A percentile compares a stretch with the other conserved stretches of the same genome.
Conservation (phyloP, 2,888 invertebrate species). For the Venusia cambrica region DNA sequence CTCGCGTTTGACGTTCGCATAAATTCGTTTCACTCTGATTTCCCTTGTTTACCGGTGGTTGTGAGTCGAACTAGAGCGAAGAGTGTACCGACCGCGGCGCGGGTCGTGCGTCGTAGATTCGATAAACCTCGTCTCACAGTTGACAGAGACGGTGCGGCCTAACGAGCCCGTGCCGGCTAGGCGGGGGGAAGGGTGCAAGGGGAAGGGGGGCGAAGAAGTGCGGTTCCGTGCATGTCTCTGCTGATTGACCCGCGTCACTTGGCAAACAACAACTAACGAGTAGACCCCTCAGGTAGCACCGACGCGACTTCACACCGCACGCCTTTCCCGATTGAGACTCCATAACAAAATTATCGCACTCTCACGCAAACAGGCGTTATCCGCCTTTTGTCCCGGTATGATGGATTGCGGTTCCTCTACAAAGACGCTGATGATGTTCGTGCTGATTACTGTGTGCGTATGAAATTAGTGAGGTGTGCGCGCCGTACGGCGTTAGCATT, state of each 20-base stretch:
- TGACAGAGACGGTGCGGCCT: slow-evolving; percentile 78
- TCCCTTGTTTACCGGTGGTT: slow-evolving; percentile 76
- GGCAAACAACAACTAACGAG: slow-evolving; percentile 82
- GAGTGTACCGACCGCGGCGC: slow-evolving; percentile 74
- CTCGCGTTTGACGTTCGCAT: slow-evolving; percentile 57
- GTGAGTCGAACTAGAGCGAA: slow-evolving; percentile 69
- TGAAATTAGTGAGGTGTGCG: slow-evolving; percentile 58
- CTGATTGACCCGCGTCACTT: slow-evolving; percentile 82
- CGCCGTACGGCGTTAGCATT: slow-evolving; percentile 50
- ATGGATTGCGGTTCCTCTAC: slow-evolving; percentile 73
- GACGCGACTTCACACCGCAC: slow-evolving; percentile 64
- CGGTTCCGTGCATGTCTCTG: slow-evolving; percentile 81
- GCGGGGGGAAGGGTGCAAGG: slow-evolving; percentile 44
- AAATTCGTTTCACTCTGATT: slow-evolving; percentile 76
- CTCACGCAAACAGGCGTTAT: slow-evolving; percentile 72
- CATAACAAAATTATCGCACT: slow-evolving; percentile 77
- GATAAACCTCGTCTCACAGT: slow-evolving; percentile 79
- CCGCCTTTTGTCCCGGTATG: slow-evolving; percentile 74
- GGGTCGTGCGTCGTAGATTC: slow-evolving; percentile 80
- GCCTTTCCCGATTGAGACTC: slow-evolving; percentile 72
- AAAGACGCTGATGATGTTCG: slow-evolving; percentile 70
- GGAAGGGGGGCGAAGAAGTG: slow-evolving; percentile 72
- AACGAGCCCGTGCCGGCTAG: slow-evolving; percentile 58
- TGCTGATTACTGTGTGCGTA: slow-evolving; percentile 71
- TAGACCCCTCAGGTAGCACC: slow-evolving; percentile 74